phyloP scores from a whole-genome alignment of 2,113 vertebrate genomes.

The Propithecus coquereli region DNA sequence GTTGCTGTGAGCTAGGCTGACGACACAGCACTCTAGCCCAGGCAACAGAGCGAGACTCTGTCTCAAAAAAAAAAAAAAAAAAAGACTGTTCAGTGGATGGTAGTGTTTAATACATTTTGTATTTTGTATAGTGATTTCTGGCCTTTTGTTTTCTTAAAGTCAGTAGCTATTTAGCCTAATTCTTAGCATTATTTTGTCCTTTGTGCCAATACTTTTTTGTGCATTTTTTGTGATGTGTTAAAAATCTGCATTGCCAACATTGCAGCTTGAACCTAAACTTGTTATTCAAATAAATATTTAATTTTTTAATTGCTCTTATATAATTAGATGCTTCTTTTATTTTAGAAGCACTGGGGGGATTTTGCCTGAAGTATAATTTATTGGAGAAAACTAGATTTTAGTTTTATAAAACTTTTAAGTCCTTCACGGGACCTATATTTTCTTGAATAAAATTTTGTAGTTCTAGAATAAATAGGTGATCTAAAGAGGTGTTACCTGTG shows the following conservation, averaged over 20 bases:
- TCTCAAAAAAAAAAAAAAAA: too few relatives aligned
- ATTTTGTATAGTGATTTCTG: too few relatives aligned
- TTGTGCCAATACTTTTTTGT: conserved; percentile 78
- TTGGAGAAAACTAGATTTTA: conserved; percentile 15
- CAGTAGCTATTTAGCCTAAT: conserved; percentile 74
- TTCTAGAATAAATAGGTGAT: conserved; percentile 39
- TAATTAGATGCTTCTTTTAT: conserved; percentile 78
- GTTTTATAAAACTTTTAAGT: conserved; percentile 50
- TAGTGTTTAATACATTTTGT: too few relatives aligned
- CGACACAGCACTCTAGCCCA: too few relatives aligned
- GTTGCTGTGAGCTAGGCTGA: too few relatives aligned
- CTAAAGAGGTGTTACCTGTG: conserved; percentile 46
- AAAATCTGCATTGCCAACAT: background rate
- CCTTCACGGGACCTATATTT: conserved; percentile 49
- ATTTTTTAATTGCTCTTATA: conserved; percentile 90
- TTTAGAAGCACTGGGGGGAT: background rate
- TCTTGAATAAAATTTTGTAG: conserved; percentile 52
- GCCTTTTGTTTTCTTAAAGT: too few relatives aligned
- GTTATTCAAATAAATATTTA: conserved; percentile 91
- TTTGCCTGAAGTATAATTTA: background rate
- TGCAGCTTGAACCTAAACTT: conserved; percentile 66
- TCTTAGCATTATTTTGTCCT: conserved; percentile 81
- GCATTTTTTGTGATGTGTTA: conserved; percentile 68
- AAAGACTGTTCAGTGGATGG: background rate
- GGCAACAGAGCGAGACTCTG: too few relatives aligned